A percentile compares a stretch with the other conserved stretches of the same genome.
phyloP scores from a whole-genome alignment of 2,797 vertebrate species.

The Hozukius guyotensis region DNA sequence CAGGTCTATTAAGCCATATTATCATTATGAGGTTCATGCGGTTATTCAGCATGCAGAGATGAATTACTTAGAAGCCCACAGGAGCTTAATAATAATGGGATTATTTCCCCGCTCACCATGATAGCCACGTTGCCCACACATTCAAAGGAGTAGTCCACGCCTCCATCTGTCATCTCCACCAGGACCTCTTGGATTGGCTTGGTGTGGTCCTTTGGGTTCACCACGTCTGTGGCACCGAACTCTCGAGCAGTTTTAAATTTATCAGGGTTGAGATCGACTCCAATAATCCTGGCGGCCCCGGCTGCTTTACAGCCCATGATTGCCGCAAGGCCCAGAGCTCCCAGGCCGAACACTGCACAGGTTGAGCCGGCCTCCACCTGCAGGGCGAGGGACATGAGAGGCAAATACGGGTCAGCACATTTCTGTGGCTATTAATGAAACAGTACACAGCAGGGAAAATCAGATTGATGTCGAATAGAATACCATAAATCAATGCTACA shows the following conservation, averaged over 20 bases:
- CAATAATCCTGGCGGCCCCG: conserved; percentile 86
- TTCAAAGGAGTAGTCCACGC: conserved; percentile 87
- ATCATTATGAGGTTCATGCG: background rate
- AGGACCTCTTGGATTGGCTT: conserved; percentile 86
- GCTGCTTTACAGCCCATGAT: conserved; percentile 86
- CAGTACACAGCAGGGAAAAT: background rate
- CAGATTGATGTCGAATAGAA: background rate
- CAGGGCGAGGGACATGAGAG: background rate
- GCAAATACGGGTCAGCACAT: background rate
- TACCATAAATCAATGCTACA: background rate
- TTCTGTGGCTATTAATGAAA: background rate
- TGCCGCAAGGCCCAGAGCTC: conserved; percentile 87
- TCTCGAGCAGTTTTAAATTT: conserved; percentile 86
- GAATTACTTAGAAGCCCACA: background rate
- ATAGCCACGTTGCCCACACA: conserved; percentile 83
- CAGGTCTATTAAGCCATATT: background rate
- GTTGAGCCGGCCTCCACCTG: conserved; percentile 87
- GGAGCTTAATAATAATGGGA: background rate
- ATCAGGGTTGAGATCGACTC: conserved; percentile 82
- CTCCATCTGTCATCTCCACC: conserved; percentile 81
- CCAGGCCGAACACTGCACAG: conserved; percentile 86
- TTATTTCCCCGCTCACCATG: conserved; percentile 72
- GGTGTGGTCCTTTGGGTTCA: conserved; percentile 85
- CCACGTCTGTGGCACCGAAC: conserved; percentile 85
- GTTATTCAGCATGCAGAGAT: background rate